Evolutionary conservation across 2,888 invertebrate species (phyloP), one percentile per base, ranked within the genome.

Genomic region (Camponotus fellah): DNA sequence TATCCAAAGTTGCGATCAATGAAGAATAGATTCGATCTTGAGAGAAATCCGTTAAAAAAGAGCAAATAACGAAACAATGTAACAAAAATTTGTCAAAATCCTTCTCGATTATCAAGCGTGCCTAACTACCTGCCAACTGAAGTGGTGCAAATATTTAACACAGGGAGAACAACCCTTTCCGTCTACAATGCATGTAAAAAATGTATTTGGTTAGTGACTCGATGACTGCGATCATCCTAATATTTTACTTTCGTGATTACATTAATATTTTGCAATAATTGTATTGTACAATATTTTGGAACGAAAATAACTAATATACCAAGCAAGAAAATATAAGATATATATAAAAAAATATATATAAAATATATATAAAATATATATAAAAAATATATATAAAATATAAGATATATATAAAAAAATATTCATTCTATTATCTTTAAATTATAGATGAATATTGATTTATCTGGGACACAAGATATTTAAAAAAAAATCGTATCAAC

Each of bases 101-200:
- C 46, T 10, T 2, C 9, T 46, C 58, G 34, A 60, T 68, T 68
- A 58, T 58, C 17, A 60, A 69, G 10, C 17, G 34, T 69, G 43
- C 12, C 34, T 58, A 60, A 69, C 12, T 91, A 92, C 89, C 91
- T 91, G 89, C 87, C 84, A 87, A 85, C 84, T 89, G 87, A 88
- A 91, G 91, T 88, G 88, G 89, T 82, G 91, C 92, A 93, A 93
- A 93, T 93, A 93, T 93, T 93, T 92, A 90, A 91, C 90, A 86
- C 88, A 77, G 86, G 82, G 90, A 87, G 87, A 92, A 91, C 89
- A 88, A 82, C 88, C 84, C 79, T 56, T 62, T 72, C 74, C 86
- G 85, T 91, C 84, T 81, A 88, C 84, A 88, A 88, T 86, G 82
- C 74, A 43, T 46, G 37, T 77, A 56, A 40, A 56, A 66, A 58